phyloP scores from a whole-genome alignment of 2,797 vertebrate genomes.

The Hippopotamyrus pictus region DNA sequence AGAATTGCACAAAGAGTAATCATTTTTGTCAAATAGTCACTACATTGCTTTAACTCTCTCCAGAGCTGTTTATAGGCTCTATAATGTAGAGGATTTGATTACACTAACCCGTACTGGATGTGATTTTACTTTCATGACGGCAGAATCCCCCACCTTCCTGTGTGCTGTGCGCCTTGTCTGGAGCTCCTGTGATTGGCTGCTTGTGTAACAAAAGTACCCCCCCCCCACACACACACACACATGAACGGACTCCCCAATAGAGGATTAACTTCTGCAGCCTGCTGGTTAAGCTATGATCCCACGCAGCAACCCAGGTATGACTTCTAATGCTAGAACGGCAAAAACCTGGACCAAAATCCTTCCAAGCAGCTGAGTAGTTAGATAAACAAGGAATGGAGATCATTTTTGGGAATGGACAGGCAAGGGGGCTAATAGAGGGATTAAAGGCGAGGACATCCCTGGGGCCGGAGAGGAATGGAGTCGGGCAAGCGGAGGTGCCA shows the following conservation, averaged over 20 bases:
- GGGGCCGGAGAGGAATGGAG: not conserved
- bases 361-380: not conserved
- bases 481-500: not conserved
- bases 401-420: not conserved
- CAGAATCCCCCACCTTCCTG: not conserved
- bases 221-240: not conserved
- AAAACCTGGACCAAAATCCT: not conserved
- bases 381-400: not conserved
- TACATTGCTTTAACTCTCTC: not conserved
- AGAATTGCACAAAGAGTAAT: not conserved
- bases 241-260: not conserved
- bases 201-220: constrained; percentile 1
- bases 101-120: not conserved
- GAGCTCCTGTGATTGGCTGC: constrained; percentile 19
- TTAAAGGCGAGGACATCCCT: not conserved
- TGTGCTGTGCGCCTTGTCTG: constrained; percentile 18
- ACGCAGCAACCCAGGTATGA: constrained; percentile 23
- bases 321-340: constrained; percentile 16
- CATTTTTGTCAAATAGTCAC: not conserved
- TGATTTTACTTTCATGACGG: not conserved
- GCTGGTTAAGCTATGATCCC: constrained; percentile 22
- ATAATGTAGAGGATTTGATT: not conserved
- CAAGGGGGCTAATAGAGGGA: not conserved
- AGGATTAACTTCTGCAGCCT: constrained; percentile 29
- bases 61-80: not conserved